Conservation (phyloP, 1,140 invertebrate genomes). For the Pseudomyrmex flavicornis region DNA sequence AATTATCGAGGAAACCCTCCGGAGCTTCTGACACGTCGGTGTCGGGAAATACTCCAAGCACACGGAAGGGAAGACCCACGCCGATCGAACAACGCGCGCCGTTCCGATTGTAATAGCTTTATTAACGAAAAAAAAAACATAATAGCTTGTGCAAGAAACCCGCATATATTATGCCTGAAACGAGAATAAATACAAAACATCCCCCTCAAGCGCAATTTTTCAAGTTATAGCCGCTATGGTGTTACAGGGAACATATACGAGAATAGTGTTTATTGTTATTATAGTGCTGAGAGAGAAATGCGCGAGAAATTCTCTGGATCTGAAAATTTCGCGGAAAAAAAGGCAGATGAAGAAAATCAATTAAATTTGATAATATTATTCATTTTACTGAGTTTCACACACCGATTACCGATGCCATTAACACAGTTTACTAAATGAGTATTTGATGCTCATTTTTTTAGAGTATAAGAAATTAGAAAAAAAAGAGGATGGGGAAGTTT, state of each 20-base stretch:
- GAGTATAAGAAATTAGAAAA: conserved; percentile 32
- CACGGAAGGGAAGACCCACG: conserved; percentile 86
- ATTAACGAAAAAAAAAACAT: conserved; percentile 40
- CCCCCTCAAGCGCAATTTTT: conserved; percentile 7
- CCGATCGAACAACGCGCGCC: conserved; percentile 88
- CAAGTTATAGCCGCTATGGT: not conserved
- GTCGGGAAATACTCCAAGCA: conserved; percentile 79
- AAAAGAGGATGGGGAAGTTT: conserved; percentile 28
- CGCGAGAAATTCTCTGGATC: conserved; percentile 23
- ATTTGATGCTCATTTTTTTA: conserved; percentile 42
- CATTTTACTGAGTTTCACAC: conserved; percentile 16
- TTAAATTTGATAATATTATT: conserved; percentile 24
- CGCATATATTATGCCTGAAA: conserved; percentile 25
- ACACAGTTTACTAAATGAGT: conserved; percentile 41
- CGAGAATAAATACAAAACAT: conserved; percentile 49
- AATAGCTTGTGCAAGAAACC: conserved; percentile 38
- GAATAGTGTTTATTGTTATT: conserved; percentile 26
- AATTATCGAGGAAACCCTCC: conserved; percentile 87
- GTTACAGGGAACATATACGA: conserved; percentile 38
- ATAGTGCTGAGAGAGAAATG: not conserved
- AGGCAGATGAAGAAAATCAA: conserved; percentile 25
- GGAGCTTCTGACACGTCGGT: conserved; percentile 88
- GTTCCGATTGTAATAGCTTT: conserved; percentile 87
- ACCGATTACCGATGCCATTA: conserved; percentile 46
- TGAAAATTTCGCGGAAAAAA: conserved; percentile 14